Conservation (phyloP, 2,888 invertebrate species). For the Meandrusa payeni region DNA sequence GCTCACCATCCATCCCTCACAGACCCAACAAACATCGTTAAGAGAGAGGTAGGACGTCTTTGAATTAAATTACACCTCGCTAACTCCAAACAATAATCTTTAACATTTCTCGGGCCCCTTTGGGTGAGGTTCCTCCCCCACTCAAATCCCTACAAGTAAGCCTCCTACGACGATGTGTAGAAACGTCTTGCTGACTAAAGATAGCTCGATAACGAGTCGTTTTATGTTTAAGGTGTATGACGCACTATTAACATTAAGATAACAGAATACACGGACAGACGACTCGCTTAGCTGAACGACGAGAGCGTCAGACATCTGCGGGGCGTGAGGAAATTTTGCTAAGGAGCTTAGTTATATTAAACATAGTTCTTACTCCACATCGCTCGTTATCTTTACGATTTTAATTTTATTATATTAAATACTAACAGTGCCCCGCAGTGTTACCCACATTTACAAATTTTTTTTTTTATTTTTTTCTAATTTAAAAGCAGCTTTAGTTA, state of each 20-base stretch:
- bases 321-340: not conserved
- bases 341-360: no score
- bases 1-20: not conserved
- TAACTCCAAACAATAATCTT: slow-evolving; percentile 76
- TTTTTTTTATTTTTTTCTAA: no score
- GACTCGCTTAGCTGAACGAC: slow-evolving; percentile 1
- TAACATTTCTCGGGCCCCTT: slow-evolving; percentile 46
- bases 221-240: slow-evolving; percentile 39
- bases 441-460: no score
- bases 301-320: not conserved
- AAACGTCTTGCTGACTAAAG: slow-evolving; percentile 51
- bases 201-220: slow-evolving; percentile 56
- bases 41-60: slow-evolving; percentile 59
- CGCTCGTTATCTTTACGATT: no score
- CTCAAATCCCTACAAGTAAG: slow-evolving; percentile 36
- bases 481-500: no score
- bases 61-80: slow-evolving; percentile 75
- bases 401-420: no score
- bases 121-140: slow-evolving; percentile 29
- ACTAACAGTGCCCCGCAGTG: no score
- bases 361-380: no score
- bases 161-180: slow-evolving; percentile 57
- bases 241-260: slow-evolving; percentile 22
- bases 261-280: slow-evolving; percentile 15
- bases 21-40: slow-evolving; percentile 39